Percentiles rank a stretch among this genome's conserved stretches.
phyloP scores from a whole-genome alignment of 2,113 vertebrate genomes.

The Cygnus buccinator region DNA sequence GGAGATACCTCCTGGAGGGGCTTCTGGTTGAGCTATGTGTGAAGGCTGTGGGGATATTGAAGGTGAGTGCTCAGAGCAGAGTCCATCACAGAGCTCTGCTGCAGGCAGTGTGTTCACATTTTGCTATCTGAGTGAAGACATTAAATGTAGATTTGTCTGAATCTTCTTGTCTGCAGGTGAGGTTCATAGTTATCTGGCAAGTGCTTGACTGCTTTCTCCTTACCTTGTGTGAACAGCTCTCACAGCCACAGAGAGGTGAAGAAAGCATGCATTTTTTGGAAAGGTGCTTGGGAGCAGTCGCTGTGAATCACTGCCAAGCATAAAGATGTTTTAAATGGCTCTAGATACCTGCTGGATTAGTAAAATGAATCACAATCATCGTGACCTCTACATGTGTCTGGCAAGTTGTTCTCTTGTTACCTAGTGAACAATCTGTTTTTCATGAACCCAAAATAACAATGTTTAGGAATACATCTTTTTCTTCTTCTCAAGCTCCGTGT shows the following conservation, averaged over 20 bases:
- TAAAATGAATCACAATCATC: constrained; percentile 45
- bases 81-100: neutral
- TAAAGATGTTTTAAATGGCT: neutral
- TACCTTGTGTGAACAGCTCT: neutral
- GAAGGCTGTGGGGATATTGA: neutral
- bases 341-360: constrained; percentile 35
- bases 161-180: neutral
- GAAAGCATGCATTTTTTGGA: neutral
- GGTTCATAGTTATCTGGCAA: neutral
- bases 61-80: neutral
- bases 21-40: neutral
- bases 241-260: neutral
- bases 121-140: neutral
- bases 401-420: constrained; percentile 64
- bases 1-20: neutral
- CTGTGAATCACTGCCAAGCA: constrained; percentile 40
- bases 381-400: constrained; percentile 64
- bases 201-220: neutral
- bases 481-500: neutral
- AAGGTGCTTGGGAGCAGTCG: neutral
- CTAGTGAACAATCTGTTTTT: constrained; percentile 55
- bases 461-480: constrained; percentile 17
- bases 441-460: constrained; percentile 56
- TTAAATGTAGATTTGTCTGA: neutral
- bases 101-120: neutral